Evolutionary conservation across 2,888 invertebrate species (phyloP), one percentile per base, ranked within the genome.

Genomic region (Acrocyrtus sp.): DNA sequence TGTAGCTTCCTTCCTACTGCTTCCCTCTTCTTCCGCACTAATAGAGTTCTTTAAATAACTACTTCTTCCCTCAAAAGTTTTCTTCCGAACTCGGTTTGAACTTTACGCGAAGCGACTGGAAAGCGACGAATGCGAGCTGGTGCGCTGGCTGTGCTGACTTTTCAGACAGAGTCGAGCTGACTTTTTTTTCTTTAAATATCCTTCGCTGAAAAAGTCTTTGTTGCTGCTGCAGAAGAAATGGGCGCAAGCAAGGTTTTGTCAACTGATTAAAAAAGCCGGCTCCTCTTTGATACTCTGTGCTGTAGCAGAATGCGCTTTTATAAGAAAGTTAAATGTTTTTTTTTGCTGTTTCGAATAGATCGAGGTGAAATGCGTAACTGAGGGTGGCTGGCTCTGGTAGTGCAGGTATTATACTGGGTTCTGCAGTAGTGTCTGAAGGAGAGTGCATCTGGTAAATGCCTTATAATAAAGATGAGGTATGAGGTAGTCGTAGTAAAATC

Each of bases 321-420:
- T 22, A 53, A 62, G 54, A 63, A 58, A 63, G 43, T 58, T 34
- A 58, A 62, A 43, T 56, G 39, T 66, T 29, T 41, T 50, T 39
- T 48, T 57, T 27, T 57, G 22, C 17, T 51, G 69, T 61, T 66
- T 72, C 67, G 73, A 62, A 72, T 73, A 26, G 67, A 57, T 27
- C 67, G 62, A 73, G 62, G 73, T 51, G 73, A 67, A 73, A 73
- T 73, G 73, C 67, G 73, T 66, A 73, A 73, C 73, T 73, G 73
- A 73, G 73, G 73, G 67, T 73, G 73, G 73, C 48, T 67, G 56
- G 45, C 67, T 60, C 43, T 62, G 54, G 67, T 73, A 48, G 51
- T 56, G 54, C 67, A 73, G 67, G 67, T 73, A 73, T 73, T 73
- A 73, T 67, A 62, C 60, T 60, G 8, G n/a, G n/a, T n/a, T n/a